Evolutionary conservation across 2,888 invertebrate species (phyloP).

Genomic region (Coenonympha arcania): DNA sequence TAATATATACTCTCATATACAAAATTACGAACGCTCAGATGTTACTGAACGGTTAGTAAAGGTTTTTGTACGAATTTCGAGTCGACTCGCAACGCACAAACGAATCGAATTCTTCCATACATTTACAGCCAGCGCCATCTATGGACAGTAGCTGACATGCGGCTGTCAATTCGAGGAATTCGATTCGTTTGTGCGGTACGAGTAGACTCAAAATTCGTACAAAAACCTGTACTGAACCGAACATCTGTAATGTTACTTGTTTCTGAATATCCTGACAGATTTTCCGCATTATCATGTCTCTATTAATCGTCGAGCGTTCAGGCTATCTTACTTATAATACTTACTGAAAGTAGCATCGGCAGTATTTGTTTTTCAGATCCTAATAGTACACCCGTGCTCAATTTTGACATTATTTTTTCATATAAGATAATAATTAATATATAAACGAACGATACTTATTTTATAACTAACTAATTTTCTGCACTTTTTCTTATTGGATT

Average conservation of each 20-base stretch:
- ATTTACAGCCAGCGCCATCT: too few relatives aligned
- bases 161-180: too few relatives aligned
- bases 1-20: conserved; percentile 47
- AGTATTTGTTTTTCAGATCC: conserved; percentile 64
- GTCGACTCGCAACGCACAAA: too few relatives aligned
- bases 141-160: too few relatives aligned
- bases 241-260: too few relatives aligned
- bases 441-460: conserved; percentile 66
- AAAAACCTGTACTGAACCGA: too few relatives aligned
- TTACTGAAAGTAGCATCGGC: conserved; percentile 60
- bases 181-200: too few relatives aligned
- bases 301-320: conserved; percentile 38
- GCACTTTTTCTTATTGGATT: conserved; percentile 63
- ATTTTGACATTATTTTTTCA: conserved; percentile 49
- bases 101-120: too few relatives aligned
- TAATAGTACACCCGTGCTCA: conserved; percentile 73
- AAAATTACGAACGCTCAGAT: conserved; percentile 53
- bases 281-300: conserved; percentile 19
- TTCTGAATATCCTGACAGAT: conserved; percentile 31
- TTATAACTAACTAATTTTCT: conserved; percentile 67
- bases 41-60: conserved; percentile 28
- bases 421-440: conserved; percentile 50
- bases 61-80: too few relatives aligned
- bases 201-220: too few relatives aligned
- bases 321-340: conserved; percentile 48